Base-by-base conservation (phyloP, 2,888 invertebrate genomes). In the Phyto melanocephala region DNA sequence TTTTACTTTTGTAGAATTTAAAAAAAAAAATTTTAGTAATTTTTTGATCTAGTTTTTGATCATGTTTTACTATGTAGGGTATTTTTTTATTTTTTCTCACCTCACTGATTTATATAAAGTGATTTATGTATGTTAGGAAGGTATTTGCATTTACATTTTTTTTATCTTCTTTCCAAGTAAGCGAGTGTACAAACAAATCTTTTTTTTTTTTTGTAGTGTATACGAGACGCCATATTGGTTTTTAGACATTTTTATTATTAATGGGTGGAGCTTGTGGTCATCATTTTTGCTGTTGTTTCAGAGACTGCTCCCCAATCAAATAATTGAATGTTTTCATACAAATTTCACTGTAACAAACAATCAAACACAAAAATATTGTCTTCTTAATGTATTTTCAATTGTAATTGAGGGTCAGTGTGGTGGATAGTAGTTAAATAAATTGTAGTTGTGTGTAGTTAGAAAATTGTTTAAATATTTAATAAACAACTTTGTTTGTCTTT, bases 191-290 rank as follows among this genome's bases (percentile, higher is more conserved):
- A 22, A 17, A 67, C 13, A 15, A 50, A 56, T 13, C 17, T n/a
- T 24, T 22, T 15, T 47, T n/a, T n/a, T n/a, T n/a, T n/a, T n/a
- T n/a, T n/a, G n/a, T 68, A 40, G 42, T 77, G 52, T 45, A 45
- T 4, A 37, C 4, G 22, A 63, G 65, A 60, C 82, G 82, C 82
- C 82, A 82, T 82, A 50, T 82, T 82, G 82, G 75, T 82, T 63
- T 60, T 54, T 22, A 22, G 70, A 50, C 24, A 15, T 72, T 11
- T 71, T 70, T 63, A 42, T 40, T 33, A 54, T 47, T 33, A 65
- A 68, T 79, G 82, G 82, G 82, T 76, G 82, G 82, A 79, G 79
- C 79, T 82, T 82, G 75, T 76, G 79, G 79, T 71, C 60, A 60
- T 56, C 40, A 52, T 62, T 60, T 67, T 60, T 65, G 45, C 33